Conservation (phyloP, 2,888 invertebrate genomes). For the Cetonia aurata region DNA sequence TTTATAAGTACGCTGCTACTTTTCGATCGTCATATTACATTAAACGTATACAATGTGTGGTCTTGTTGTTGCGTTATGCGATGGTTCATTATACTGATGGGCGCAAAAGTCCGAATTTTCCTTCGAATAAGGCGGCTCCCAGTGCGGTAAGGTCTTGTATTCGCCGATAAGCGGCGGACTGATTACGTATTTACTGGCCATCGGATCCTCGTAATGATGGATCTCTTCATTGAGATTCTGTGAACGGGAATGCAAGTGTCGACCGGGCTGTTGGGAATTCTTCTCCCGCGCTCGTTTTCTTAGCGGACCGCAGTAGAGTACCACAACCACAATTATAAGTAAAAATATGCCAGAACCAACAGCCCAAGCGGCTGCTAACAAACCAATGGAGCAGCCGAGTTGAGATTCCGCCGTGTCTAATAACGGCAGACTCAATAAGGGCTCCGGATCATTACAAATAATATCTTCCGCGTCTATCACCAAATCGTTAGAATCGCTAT, state of each 20-base stretch:
- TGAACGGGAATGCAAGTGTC: slow-evolving; percentile 29
- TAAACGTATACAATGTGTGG: slow-evolving; percentile 71
- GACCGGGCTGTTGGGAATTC: slow-evolving; percentile 27
- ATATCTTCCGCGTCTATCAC: slow-evolving; percentile 72
- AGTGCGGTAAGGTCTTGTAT: slow-evolving; percentile 62
- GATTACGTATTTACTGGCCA: slow-evolving; percentile 61
- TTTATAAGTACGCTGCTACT: background rate
- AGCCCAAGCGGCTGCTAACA: slow-evolving; percentile 68
- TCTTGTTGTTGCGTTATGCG: slow-evolving; percentile 57
- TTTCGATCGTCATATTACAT: slow-evolving; percentile 52
- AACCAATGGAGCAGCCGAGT: slow-evolving; percentile 74
- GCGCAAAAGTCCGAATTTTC: slow-evolving; percentile 57
- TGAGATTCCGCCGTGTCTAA: slow-evolving; percentile 74
- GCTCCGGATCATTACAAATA: slow-evolving; percentile 72
- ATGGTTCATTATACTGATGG: slow-evolving; percentile 56
- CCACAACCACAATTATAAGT: slow-evolving; percentile 56
- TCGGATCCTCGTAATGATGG: slow-evolving; percentile 57
- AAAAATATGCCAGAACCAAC: slow-evolving; percentile 50
- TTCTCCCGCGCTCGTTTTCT: slow-evolving; percentile 56
- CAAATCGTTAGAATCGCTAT: slow-evolving; percentile 61
- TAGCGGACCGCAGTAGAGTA: slow-evolving; percentile 61
- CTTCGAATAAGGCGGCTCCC: slow-evolving; percentile 60
- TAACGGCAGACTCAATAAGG: slow-evolving; percentile 69
- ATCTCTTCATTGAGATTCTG: slow-evolving; percentile 49
- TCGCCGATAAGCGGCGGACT: slow-evolving; percentile 61